Evolutionary conservation across 2,113 vertebrate genomes (phyloP).

Genomic region (Acinonyx jubatus): DNA sequence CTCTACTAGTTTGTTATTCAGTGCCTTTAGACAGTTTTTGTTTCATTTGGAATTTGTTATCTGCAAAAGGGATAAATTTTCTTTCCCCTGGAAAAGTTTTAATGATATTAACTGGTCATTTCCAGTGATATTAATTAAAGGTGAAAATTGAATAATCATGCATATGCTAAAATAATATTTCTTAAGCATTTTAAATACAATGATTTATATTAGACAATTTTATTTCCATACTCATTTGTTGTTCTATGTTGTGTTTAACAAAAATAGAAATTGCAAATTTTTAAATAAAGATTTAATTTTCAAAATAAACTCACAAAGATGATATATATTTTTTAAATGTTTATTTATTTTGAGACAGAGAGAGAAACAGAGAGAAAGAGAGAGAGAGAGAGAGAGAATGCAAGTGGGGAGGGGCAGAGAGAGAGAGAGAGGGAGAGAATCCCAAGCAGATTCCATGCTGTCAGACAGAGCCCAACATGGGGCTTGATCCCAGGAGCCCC

Average conservation of each 20-base stretch:
- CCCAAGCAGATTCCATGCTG: too few relatives aligned
- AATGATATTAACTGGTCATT: neutral
- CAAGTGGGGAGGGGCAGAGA: too few relatives aligned
- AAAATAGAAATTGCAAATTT: neutral
- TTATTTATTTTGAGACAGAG: too few relatives aligned
- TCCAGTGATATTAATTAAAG: neutral
- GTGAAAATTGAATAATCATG: neutral
- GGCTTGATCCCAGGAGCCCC: too few relatives aligned
- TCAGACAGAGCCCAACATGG: too few relatives aligned
- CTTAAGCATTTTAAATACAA: constrained; percentile 5
- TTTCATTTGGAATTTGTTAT: neutral
- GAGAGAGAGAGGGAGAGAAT: too few relatives aligned
- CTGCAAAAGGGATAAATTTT: neutral
- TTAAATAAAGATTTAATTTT: neutral
- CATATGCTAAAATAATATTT: neutral
- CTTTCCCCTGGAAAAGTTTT: neutral
- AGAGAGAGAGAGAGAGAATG: too few relatives aligned
- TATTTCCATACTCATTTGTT: constrained; percentile 18
- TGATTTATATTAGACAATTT: neutral
- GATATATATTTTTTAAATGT: neutral
- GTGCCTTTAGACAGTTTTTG: neutral
- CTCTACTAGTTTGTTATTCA: neutral
- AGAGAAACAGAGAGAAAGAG: too few relatives aligned
- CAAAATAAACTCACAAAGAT: neutral
- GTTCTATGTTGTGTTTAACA: neutral